Conservation (phyloP, 2,888 invertebrate genomes). For the Clostera curtula region DNA sequence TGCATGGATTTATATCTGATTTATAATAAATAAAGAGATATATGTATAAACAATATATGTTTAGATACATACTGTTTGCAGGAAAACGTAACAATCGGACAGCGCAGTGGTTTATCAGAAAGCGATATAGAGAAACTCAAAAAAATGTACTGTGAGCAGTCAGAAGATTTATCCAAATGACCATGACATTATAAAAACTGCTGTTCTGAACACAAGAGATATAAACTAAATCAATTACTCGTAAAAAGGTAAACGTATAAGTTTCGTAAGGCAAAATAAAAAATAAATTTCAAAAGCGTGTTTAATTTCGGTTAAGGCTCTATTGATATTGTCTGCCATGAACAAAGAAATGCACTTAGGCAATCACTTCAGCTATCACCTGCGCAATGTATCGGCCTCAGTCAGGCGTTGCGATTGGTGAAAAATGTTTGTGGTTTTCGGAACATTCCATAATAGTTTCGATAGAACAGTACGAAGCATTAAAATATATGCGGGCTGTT, state of each 20-base stretch:
- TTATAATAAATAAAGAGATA: too few relatives aligned
- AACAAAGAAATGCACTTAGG: constrained; percentile 2
- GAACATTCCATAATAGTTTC: too few relatives aligned
- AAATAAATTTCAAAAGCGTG: constrained; percentile 5
- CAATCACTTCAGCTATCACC: constrained; percentile 3
- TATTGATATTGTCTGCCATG: background rate
- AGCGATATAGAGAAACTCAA: constrained; percentile 53
- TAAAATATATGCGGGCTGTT: too few relatives aligned
- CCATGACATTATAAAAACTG: background rate
- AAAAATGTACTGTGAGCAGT: constrained; percentile 56
- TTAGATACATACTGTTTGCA: constrained; percentile 23
- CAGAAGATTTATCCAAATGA: constrained; percentile 5
- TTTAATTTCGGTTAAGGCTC: constrained; percentile 7
- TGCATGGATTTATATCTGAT: too few relatives aligned
- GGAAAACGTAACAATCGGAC: constrained; percentile 52
- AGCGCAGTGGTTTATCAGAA: constrained; percentile 54
- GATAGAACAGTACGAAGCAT: too few relatives aligned
- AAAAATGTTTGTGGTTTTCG: too few relatives aligned
- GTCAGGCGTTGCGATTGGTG: constrained; percentile 9
- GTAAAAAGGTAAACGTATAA: too few relatives aligned
- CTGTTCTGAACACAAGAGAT: background rate
- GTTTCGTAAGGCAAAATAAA: constrained; percentile 13
- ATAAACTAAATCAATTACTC: too few relatives aligned
- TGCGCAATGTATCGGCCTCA: constrained; percentile 6
- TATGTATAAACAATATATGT: too few relatives aligned